Percentiles rank a stretch among this genome's conserved stretches.
Evolutionary conservation across 2,888 invertebrate species (phyloP).

Genomic region (Mimas tiliae): DNA sequence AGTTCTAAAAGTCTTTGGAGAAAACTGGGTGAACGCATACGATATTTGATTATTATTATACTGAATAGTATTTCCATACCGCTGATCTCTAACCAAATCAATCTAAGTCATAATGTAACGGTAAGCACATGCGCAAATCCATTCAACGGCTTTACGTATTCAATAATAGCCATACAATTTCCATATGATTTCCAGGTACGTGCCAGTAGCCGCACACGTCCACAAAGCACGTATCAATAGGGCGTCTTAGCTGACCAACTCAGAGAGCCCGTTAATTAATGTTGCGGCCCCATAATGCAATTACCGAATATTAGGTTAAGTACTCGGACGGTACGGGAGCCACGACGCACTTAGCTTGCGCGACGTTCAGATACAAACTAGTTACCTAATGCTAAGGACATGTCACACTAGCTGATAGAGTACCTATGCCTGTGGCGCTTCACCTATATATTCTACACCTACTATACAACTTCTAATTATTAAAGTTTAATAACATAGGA

Average conservation of each 20-base stretch:
- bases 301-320: constrained; percentile 82
- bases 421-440: constrained; percentile 5
- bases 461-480: neutral
- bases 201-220: constrained; percentile 26
- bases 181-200: constrained; percentile 20
- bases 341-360: constrained; percentile 71
- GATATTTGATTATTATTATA: no score
- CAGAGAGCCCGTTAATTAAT: constrained; percentile 73
- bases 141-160: neutral
- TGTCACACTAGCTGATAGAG: constrained; percentile 36
- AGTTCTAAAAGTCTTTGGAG: no score
- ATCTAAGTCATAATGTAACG: no score
- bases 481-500: neutral
- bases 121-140: neutral
- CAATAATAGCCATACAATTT: constrained; percentile 11
- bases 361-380: constrained; percentile 70
- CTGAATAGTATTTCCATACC: no score
- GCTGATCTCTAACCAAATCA: no score
- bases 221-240: constrained; percentile 67
- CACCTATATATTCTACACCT: neutral
- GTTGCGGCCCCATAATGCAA: constrained; percentile 73
- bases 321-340: constrained; percentile 63
- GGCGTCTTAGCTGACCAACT: constrained; percentile 68
- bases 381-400: constrained; percentile 52
- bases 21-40: no score